Percentiles rank a stretch among this genome's conserved stretches.
Conservation (phyloP, 2,888 invertebrate genomes). For the Epinotia demarniana region DNA sequence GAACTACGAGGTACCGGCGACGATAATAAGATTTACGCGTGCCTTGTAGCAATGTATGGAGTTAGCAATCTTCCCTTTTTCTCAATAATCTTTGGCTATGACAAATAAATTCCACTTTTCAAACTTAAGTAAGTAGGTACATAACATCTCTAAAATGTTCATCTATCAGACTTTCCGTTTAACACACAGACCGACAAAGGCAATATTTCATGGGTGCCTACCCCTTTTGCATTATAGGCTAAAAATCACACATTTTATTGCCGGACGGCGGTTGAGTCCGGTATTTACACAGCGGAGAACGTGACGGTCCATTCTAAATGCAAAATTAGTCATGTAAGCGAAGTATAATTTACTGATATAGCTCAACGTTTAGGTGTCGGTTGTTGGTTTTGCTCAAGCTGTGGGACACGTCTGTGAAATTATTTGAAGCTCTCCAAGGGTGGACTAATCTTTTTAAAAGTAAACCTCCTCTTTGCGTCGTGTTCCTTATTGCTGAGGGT, state of each 20-base stretch:
- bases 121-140: no score
- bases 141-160: background rate
- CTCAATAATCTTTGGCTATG: no score
- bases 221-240: conserved; percentile 12
- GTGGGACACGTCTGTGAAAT: background rate
- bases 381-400: conserved; percentile 54
- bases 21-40: no score
- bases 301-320: conserved; percentile 74
- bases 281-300: conserved; percentile 62
- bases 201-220: background rate
- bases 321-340: conserved; percentile 59
- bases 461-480: no score
- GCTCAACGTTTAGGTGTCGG: conserved; percentile 58
- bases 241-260: conserved; percentile 47
- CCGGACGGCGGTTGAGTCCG: conserved; percentile 48
- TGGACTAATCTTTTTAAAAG: no score
- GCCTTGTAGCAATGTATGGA: no score
- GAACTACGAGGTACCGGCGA: no score
- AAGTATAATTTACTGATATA: conserved; percentile 43
- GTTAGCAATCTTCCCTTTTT: no score
- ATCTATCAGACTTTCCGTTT: background rate
- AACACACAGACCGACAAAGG: conserved; percentile 15
- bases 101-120: background rate
- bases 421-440: background rate
- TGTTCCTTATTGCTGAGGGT: no score